Base-by-base conservation (phyloP, 2,113 vertebrate genomes). In the Hiodon tergisus region DNA sequence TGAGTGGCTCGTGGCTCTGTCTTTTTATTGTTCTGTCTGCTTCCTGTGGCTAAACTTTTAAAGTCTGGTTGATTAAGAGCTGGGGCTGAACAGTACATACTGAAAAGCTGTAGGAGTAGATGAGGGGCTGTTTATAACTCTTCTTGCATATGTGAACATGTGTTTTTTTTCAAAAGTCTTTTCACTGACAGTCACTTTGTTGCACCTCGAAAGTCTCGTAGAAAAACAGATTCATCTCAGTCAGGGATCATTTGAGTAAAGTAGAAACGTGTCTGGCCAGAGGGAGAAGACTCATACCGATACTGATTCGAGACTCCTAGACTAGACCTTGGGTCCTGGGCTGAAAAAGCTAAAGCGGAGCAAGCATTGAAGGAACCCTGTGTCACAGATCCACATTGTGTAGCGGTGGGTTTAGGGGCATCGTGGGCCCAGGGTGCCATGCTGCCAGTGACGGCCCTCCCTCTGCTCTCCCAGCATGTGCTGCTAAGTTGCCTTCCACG, bases 401-500 rank as follows among this genome's bases (percentile, higher is more conserved):
- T 31, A 31, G 31, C 31, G 31, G 31, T 31, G 31, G 31, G 31
- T 31, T 31, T 31, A 31, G 31, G 31, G 31, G 31, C 31, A 31
- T 31, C 31, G 31, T 31, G 31, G 31, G 31, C 59, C 8, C 9
- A 46, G 61, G 16, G 6, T 10, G 13, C 69, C 58, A 52, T n/a
- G 59, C 69, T 67, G 47, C 14, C 50, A 59, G 48, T 17, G 16
- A 13, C 54, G 10, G 54, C 57, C 2, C 52, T 54, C 47, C 67
- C 58, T 48, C 54, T 6, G 10, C 9, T 14, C 66, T 46, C 74
- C 74, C 61, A 8, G 14, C 51, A 66, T 61, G n/a, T 66, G 68
- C n/a, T 52, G 60, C 47, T 75, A 58, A 63, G 67, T 59, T 71
- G 51, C 50, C 3, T 58, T 47, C 67, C 60, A n/a, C 31, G 51